A percentile compares a stretch with the other conserved stretches of the same genome.
phyloP scores from a whole-genome alignment of 2,888 invertebrate species.

The Eristalinus aeneus region DNA sequence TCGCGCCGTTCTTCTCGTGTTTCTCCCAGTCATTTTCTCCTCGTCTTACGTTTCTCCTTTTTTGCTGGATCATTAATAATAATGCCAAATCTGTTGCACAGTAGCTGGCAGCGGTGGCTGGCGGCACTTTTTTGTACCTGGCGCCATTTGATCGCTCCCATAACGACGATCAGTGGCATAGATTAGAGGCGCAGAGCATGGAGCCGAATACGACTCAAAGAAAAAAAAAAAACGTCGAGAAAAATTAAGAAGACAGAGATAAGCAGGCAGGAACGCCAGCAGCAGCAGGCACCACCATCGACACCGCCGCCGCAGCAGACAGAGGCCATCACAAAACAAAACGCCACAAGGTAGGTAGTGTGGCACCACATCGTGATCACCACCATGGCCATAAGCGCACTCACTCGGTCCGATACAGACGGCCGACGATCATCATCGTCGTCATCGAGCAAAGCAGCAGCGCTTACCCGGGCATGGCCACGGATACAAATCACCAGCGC shows the following conservation, averaged over 20 bases:
- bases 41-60: constrained; percentile 18
- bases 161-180: constrained; percentile 70
- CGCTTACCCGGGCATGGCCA: constrained; percentile 36
- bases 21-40: constrained; percentile 50
- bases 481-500: constrained; percentile 61
- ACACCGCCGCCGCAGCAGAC: constrained; percentile 12
- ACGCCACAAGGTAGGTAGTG: constrained; percentile 33
- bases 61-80: constrained; percentile 68
- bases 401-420: constrained; percentile 43
- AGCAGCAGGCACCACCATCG: constrained; percentile 34
- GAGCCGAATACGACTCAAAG: background rate
- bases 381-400: constrained; percentile 49
- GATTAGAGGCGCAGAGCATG: constrained; percentile 60
- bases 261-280: constrained; percentile 32
- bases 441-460: constrained; percentile 5
- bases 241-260: constrained; percentile 21
- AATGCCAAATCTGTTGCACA: constrained; percentile 70
- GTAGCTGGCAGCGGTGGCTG: constrained; percentile 67
- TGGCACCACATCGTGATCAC: background rate
- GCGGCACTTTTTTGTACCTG: constrained; percentile 70
- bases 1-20: background rate
- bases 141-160: constrained; percentile 71
- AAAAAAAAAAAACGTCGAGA: background rate
- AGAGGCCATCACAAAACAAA: constrained; percentile 45
- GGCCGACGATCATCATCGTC: background rate